A percentile compares a stretch with the other conserved stretches of the same genome.
Conservation (phyloP, 2,888 invertebrate species). For the Sinopyrophorus schimmeli region DNA sequence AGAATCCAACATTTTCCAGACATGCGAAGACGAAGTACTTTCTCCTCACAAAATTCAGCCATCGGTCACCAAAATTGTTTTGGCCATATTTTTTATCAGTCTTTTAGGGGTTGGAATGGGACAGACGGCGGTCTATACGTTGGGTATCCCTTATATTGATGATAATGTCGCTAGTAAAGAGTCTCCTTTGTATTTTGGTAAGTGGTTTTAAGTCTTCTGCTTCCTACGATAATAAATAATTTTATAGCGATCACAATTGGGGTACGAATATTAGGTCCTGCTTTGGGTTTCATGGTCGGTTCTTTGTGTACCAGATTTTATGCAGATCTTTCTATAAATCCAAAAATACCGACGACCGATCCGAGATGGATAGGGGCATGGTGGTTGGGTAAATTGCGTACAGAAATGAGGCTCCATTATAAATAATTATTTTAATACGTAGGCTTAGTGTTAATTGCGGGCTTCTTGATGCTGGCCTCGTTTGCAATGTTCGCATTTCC, state of each 20-base stretch:
- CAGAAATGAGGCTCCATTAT: not conserved
- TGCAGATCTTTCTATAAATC: slow-evolving; percentile 75
- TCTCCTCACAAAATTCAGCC: slow-evolving; percentile 71
- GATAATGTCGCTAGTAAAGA: slow-evolving; percentile 92
- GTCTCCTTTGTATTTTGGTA: slow-evolving; percentile 89
- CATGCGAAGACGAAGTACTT: slow-evolving; percentile 59
- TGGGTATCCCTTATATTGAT: slow-evolving; percentile 92
- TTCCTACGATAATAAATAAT: not conserved
- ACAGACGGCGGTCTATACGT: slow-evolving; percentile 88
- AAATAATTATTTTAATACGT: slow-evolving; percentile 28
- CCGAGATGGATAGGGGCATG: slow-evolving; percentile 95
- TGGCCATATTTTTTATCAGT: slow-evolving; percentile 87
- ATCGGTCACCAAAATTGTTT: slow-evolving; percentile 77
- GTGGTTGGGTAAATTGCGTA: slow-evolving; percentile 93
- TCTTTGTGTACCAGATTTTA: slow-evolving; percentile 87
- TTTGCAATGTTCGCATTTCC: slow-evolving; percentile 92
- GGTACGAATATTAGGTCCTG: slow-evolving; percentile 87
- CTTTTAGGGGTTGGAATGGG: slow-evolving; percentile 88
- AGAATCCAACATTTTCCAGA: slow-evolving; percentile 40
- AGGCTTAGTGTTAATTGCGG: slow-evolving; percentile 84
- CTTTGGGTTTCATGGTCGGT: slow-evolving; percentile 86
- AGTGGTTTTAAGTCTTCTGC: slow-evolving; percentile 47
- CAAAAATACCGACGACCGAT: slow-evolving; percentile 76
- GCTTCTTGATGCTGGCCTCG: slow-evolving; percentile 79
- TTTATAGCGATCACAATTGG: slow-evolving; percentile 87